phyloP scores from a whole-genome alignment of 1,140 invertebrate genomes.

The Nephila pilipes region DNA sequence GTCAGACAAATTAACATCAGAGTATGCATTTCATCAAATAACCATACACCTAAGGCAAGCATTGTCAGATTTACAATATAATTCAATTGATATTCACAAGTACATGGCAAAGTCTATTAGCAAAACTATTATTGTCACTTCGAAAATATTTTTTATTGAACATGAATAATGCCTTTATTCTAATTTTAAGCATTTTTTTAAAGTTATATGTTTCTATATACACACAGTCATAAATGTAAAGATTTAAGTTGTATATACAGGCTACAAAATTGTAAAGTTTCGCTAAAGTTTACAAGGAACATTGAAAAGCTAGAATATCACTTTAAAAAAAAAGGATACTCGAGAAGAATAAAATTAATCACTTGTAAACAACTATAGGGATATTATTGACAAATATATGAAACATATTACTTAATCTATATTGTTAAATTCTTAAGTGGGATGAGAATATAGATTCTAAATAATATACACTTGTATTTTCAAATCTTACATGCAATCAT shows the following conservation, averaged over 20 bases:
- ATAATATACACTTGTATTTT: neutral
- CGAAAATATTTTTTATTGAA: conserved; percentile 2
- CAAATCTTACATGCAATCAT: neutral
- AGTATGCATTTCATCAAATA: neutral
- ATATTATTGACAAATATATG: no score
- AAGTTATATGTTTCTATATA: neutral
- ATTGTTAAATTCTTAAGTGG: no score
- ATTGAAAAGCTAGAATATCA: neutral
- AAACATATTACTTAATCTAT: no score
- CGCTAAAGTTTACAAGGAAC: neutral
- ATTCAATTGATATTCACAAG: neutral
- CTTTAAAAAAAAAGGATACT: no score
- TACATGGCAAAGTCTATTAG: neutral
- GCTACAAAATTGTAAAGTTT: neutral
- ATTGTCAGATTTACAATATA: neutral
- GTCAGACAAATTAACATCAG: neutral
- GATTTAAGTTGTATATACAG: neutral
- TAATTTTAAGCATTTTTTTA: neutral
- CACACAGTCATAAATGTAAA: conserved; percentile 6
- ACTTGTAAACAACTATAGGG: no score
- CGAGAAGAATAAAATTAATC: no score
- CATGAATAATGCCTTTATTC: neutral
- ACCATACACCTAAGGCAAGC: conserved; percentile 53
- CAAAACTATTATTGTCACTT: conserved; percentile 31
- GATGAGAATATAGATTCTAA: no score